Conservation (phyloP, 1,140 invertebrate genomes). For the Brachionus angularis region DNA sequence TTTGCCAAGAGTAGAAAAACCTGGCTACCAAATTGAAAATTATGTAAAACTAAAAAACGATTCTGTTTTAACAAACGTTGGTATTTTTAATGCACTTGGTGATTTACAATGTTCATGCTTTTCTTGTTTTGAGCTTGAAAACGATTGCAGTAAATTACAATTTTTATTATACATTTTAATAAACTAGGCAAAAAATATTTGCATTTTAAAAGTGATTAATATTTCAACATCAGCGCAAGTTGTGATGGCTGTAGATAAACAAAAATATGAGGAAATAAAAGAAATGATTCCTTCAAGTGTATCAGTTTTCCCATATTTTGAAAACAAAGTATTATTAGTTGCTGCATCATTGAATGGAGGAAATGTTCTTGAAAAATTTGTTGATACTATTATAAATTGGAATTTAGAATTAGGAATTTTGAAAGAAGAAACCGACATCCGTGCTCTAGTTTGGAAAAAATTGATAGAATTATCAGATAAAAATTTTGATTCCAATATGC, state of each 20-base stretch:
- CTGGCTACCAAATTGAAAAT: constrained; percentile 66
- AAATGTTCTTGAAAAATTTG: constrained; percentile 75
- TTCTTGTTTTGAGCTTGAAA: constrained; percentile 65
- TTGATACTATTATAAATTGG: constrained; percentile 77
- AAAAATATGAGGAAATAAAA: background rate
- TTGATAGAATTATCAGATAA: constrained; percentile 63
- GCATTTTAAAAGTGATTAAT: constrained; percentile 67
- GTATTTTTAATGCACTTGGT: constrained; percentile 69
- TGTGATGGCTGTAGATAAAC: constrained; percentile 63
- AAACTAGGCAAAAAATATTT: constrained; percentile 8
- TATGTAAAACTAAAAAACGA: constrained; percentile 67
- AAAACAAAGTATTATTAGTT: constrained; percentile 70
- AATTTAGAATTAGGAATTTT: constrained; percentile 66
- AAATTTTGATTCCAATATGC: constrained; percentile 50
- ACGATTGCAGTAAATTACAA: constrained; percentile 60
- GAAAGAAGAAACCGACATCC: background rate
- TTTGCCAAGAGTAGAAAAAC: constrained; percentile 67
- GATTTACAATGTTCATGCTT: constrained; percentile 79
- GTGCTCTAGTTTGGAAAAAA: constrained; percentile 71
- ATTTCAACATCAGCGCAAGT: constrained; percentile 82
- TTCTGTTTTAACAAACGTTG: constrained; percentile 69
- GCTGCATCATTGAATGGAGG: constrained; percentile 82
- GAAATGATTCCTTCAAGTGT: constrained; percentile 12
- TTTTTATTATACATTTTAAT: background rate
- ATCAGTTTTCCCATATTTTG: constrained; percentile 71